Conservation (phyloP, 2,113 vertebrate species). For the Aspiorhynchus laticeps region DNA sequence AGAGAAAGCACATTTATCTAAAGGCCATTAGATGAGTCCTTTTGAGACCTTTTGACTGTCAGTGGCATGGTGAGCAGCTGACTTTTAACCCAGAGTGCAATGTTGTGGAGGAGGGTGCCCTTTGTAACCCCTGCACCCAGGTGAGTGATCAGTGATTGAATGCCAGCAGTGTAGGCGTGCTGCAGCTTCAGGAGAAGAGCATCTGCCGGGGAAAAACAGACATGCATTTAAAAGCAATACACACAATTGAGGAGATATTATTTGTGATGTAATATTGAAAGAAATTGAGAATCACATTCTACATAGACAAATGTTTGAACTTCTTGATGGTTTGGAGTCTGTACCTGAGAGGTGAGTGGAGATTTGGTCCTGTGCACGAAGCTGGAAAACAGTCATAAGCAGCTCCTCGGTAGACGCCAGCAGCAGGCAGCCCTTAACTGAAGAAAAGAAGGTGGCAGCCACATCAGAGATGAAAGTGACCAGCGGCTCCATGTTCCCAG, state of each 20-base stretch:
- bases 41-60: conserved; percentile 84
- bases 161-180: conserved; percentile 83
- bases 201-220: conserved; percentile 69
- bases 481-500: conserved; percentile 84
- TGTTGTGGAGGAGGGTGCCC: conserved; percentile 81
- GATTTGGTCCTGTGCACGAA: conserved; percentile 87
- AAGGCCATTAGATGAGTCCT: background rate
- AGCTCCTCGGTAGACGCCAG: conserved; percentile 90
- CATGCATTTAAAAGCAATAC: background rate
- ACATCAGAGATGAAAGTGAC: conserved; percentile 92
- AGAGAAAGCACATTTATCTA: background rate
- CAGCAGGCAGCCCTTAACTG: conserved; percentile 83
- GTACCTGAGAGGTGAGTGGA: conserved; percentile 53
- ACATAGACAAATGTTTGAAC: background rate
- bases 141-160: conserved; percentile 81
- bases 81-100: conserved; percentile 86
- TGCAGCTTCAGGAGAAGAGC: conserved; percentile 84
- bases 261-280: background rate
- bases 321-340: background rate
- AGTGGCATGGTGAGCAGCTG: conserved; percentile 80
- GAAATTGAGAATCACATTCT: background rate
- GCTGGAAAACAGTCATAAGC: conserved; percentile 89
- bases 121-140: conserved; percentile 70
- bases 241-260: background rate
- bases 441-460: conserved; percentile 91